Base-by-base conservation (phyloP, 2,797 vertebrate species). In the Notolepis coatsorum region DNA sequence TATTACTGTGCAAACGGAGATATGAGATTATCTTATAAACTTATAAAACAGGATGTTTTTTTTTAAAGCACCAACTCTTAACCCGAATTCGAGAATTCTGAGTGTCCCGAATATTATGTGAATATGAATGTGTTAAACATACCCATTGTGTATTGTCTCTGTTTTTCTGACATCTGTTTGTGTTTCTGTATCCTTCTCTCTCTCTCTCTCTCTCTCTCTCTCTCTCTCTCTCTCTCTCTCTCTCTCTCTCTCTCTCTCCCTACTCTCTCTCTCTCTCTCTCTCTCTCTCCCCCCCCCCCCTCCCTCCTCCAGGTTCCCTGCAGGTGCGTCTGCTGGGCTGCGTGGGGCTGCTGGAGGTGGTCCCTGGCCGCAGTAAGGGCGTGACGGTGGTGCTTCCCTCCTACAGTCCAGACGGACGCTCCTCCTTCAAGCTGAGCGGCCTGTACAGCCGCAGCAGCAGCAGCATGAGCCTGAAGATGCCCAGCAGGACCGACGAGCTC, bases 251-350 rank as follows among this genome's bases (percentile, higher is more conserved):
- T 46, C 50, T n/a, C 51, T 38, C 7, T 47, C n/a, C 10, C 27
- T 6, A 7, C 15, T 27, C n/a, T 8, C 30, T 33, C 30, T 33
- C 30, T 33, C 30, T 10, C 12, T 7, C 38, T 20, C 7, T 35
- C 2, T 6, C 7, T 35, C 1, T 35, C n/a, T n/a, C n/a, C n/a
- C n/a, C n/a, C n/a, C n/a, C n/a, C n/a, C n/a, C n/a, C n/a, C 52
- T 23, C 30, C 17, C 61, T 53, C 23, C 57, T 78, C 1, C 81
- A 96, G 96, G 96, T 49, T 93, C 92, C 23, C 89, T 97, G 52
- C 92, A 96, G 82, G 95, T 97, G 12, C 94, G 68, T 0, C 85
- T 97, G 42, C 57, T 95, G 21, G 95, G 95, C 66, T 96, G 95
- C 21, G 79, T 84, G 12, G 91, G 93, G 8, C 88, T 96, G 56